Evolutionary conservation across 2,113 vertebrate species (phyloP).

Genomic region (Oryzias javanicus): DNA sequence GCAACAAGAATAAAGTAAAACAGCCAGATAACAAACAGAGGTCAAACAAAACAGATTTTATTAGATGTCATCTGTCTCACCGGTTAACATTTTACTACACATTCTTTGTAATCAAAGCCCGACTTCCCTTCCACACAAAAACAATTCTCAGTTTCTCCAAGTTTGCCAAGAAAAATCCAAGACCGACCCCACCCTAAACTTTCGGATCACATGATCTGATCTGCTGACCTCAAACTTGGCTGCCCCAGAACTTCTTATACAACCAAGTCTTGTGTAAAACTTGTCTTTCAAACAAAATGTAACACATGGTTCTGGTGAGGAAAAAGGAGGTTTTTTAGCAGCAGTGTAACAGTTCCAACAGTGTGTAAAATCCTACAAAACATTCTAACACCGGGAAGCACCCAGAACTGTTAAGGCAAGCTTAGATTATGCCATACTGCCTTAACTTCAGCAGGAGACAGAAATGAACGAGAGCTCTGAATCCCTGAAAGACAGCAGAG

Average conservation of each 20-base stretch:
- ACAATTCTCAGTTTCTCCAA: conserved; percentile 35
- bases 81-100: conserved; percentile 9
- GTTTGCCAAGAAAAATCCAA: conserved; percentile 54
- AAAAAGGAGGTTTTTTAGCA: background rate
- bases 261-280: conserved; percentile 38
- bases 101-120: conserved; percentile 19
- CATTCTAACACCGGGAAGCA: background rate
- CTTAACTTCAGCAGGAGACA: conserved; percentile 28
- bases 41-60: conserved; percentile 10
- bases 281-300: conserved; percentile 6
- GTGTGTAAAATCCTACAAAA: conserved; percentile 11
- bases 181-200: conserved; percentile 60
- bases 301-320: conserved; percentile 4
- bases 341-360: background rate
- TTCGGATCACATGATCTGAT: conserved; percentile 52
- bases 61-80: conserved; percentile 1
- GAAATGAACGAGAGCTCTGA: conserved; percentile 31
- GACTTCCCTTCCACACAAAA: conserved; percentile 34
- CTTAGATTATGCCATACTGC: conserved; percentile 14
- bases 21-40: background rate
- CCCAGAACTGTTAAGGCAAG: conserved; percentile 1
- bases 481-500: conserved; percentile 38
- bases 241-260: conserved; percentile 55
- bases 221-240: conserved; percentile 59
- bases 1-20: conserved; percentile 28